Evolutionary conservation across 1,140 invertebrate genomes (phyloP), one percentile per base, ranked within the genome.

Genomic region (Dolichoris vasculosae): DNA sequence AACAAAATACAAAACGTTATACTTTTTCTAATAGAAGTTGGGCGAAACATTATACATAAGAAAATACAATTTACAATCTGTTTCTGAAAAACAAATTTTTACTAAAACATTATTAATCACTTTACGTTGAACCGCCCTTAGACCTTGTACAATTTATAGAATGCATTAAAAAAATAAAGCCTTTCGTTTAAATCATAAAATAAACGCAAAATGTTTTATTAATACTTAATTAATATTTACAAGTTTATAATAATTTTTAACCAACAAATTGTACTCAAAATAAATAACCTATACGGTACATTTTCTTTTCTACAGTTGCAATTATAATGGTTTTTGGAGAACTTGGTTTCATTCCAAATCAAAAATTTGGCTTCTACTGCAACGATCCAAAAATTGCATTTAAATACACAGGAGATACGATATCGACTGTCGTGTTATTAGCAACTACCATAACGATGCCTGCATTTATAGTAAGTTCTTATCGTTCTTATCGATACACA

Each of bases 341-440:
- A 43, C 69, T 86, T 32, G 86, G 86, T 15, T 75, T 38, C 30
- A 81, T 86, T 67, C 86, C 86, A 13, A 84, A 69, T 46, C 86
- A 81, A 35, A 40, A 86, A 46, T 0, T 82, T 23, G 95, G 95
- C 0, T 96, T 95, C 87, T 93, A 91, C 40, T 96, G 95, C 89
- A 94, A 95, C 82, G 95, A 96, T 87, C 95, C 95, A 2, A 94
- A 94, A 78, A 93, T 96, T 35, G 95, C 94, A 0, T 92, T 94
- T 83, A 94, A 94, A 59, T 96, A 92, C 86, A 93, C 89, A 0
- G 95, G 95, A 8, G 95, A 96, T 63, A 95, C 95, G 0, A 92
- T 96, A 23, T 93, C 92, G 20, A 90, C 92, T 84, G 90, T 92
- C 38, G 0, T 87, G 17, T 40, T 92, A 7, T 13, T 91, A 3